Evolutionary conservation across 2,888 invertebrate species (phyloP), one percentile per base, ranked within the genome.

Genomic region (Eristalis arbustorum): DNA sequence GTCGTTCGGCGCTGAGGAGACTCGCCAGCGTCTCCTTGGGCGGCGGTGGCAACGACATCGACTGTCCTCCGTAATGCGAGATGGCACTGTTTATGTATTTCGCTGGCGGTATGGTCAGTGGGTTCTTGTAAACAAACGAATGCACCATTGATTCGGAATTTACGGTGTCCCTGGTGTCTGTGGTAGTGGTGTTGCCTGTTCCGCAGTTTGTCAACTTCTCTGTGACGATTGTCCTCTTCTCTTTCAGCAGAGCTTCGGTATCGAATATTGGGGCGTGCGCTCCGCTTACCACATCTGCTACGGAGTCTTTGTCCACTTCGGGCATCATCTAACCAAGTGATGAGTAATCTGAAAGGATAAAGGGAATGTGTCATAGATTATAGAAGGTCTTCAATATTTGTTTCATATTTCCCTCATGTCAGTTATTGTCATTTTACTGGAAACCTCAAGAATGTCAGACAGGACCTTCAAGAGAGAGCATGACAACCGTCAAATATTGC

Each of bases 261-360:
- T 90, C 91, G 82, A 91, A 92, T 66, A 90, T 90, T 10, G 91
- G 91, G 71, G 91, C 91, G 82, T 89, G 89, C 56, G 90, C 90
- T 85, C 91, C 92, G 88, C 91, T 92, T 64, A 91, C 91, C 90
- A 92, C 91, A 90, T 92, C 92, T 84, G 91, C 90, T 89, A 91
- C 90, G 71, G 90, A 88, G 82, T 92, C 92, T 88, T 91, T 91
- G 90, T 92, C 92, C 90, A 92, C 91, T 91, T 92, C 92, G 90
- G 92, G 92, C 92, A 92, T 92, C 91, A 92, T 92, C 91, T 91
- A 91, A 75, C 8, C 59, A 40, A 67, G 59, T 71, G 22, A 2
- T n/a, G n/a, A 28, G 40, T 63, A 68, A 63, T 67, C 82, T 87
- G 69, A 13, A 85, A 82, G 59, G 49, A 49, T 6, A 69, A 0